A percentile compares a stretch with the other conserved stretches of the same genome.
phyloP scores from a whole-genome alignment of 1,140 invertebrate species.

The Vanessa atalanta region DNA sequence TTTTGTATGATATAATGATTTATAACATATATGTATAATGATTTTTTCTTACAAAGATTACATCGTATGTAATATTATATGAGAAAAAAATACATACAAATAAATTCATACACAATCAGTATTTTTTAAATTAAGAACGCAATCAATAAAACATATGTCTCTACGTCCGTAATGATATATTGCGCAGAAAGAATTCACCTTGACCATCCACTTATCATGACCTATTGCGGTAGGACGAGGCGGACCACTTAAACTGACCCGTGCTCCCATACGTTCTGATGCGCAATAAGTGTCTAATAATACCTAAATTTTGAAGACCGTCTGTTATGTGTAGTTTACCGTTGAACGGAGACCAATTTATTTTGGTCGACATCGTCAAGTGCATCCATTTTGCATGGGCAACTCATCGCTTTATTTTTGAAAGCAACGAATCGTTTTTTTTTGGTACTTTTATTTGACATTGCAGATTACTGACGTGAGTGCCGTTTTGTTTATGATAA shows the following conservation, averaged over 20 bases:
- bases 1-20: too few species aligned
- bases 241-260: slow-evolving; percentile 27
- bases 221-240: slow-evolving; percentile 58
- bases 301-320: slow-evolving; percentile 15
- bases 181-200: slow-evolving; percentile 48
- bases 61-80: neutral
- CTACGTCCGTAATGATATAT: slow-evolving; percentile 29
- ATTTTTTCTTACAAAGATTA: too few species aligned
- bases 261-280: slow-evolving; percentile 13
- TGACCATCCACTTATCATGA: slow-evolving; percentile 43
- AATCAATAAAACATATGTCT: slow-evolving; percentile 19
- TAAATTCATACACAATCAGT: neutral
- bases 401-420: slow-evolving; percentile 27
- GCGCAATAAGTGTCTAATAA: slow-evolving; percentile 20
- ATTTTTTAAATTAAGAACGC: slow-evolving; percentile 16
- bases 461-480: slow-evolving; percentile 29
- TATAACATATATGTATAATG: too few species aligned
- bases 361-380: slow-evolving; percentile 28
- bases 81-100: neutral
- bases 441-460: slow-evolving; percentile 37
- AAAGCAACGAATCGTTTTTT: slow-evolving; percentile 16
- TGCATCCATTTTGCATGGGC: slow-evolving; percentile 40
- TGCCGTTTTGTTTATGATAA: slow-evolving; percentile 23
- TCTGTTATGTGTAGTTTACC: neutral
- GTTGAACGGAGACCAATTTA: slow-evolving; percentile 1